Evolutionary conservation across 2,797 vertebrate genomes (phyloP), one percentile per base, ranked within the genome.

Genomic region (Hypotaenidia philippensis): DNA sequence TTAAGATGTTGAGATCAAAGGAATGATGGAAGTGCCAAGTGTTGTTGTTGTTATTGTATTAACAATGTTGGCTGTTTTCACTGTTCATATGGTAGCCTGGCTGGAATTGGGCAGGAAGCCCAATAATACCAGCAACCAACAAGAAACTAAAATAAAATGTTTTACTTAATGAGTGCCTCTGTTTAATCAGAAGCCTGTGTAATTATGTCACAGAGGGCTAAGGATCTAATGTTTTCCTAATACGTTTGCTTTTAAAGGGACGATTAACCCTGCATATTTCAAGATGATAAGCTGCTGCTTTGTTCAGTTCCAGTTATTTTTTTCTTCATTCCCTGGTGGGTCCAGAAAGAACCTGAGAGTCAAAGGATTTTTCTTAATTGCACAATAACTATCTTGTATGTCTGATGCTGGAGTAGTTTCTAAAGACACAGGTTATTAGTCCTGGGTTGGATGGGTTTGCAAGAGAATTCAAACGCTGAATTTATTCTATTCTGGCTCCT

Each of bases 81-180:
- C 91, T 94, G 96, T 94, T 95, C 96, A 94, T 96, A 95, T 97
- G 93, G 96, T 96, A 97, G 96, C 96, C 95, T 96, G 94, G 96
- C 96, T 97, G 96, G 95, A 96, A 97, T 97, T 90, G 96, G 96
- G 95, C 93, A 94, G 83, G 56, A 83, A 96, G 94, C 95, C 96
- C 77, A 93, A 96, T 53, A 95, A 74, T 91, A 84, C 93, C 95
- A 96, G 75, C 89, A 94, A 95, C 90, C 89, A 94, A 91, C 84
- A 90, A 94, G 85, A 93, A 97, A 94, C 90, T 91, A 91, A 96
- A 94, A 93, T 94, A 95, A 94, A 97, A 96, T 96, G 94, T 96
- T 96, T 93, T 93, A 89, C 93, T 96, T 96, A 96, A 97, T 95
- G 95, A 96, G 93, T 1, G 85, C 70, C 91, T 96, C 93, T 96